A percentile compares a stretch with the other conserved stretches of the same genome.
Conservation (phyloP, 2,888 invertebrate species). For the Tinea pellionella region DNA sequence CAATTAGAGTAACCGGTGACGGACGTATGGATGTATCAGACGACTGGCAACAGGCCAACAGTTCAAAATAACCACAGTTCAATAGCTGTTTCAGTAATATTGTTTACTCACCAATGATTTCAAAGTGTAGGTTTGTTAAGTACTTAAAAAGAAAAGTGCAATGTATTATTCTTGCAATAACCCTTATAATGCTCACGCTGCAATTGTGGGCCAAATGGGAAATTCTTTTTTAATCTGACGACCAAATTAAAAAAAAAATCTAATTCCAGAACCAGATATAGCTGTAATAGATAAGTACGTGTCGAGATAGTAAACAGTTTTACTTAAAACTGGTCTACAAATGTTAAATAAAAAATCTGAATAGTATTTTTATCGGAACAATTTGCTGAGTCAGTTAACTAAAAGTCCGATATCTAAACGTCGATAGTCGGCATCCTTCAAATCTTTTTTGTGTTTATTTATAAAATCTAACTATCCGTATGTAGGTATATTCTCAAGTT, state of each 20-base stretch:
- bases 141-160: too few relatives aligned
- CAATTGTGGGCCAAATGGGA: too few relatives aligned
- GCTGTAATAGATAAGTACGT: too few relatives aligned
- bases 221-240: too few relatives aligned
- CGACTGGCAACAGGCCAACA: conserved; percentile 42
- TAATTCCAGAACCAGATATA: too few relatives aligned
- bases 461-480: neutral
- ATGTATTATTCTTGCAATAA: too few relatives aligned
- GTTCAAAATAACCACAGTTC: conserved; percentile 54
- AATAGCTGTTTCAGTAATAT: conserved; percentile 31
- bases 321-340: neutral
- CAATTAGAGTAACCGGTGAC: conserved; percentile 5
- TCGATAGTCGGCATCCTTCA: conserved; percentile 3
- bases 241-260: too few relatives aligned
- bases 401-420: neutral
- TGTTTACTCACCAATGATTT: too few relatives aligned
- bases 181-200: too few relatives aligned
- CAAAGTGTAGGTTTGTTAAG: too few relatives aligned
- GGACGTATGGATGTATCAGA: neutral
- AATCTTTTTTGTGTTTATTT: neutral
- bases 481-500: neutral
- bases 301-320: too few relatives aligned
- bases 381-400: conserved; percentile 1
- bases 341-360: neutral
- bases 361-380: neutral